Evolutionary conservation across 2,888 invertebrate species (phyloP).

Genomic region (Agrotis puta): DNA sequence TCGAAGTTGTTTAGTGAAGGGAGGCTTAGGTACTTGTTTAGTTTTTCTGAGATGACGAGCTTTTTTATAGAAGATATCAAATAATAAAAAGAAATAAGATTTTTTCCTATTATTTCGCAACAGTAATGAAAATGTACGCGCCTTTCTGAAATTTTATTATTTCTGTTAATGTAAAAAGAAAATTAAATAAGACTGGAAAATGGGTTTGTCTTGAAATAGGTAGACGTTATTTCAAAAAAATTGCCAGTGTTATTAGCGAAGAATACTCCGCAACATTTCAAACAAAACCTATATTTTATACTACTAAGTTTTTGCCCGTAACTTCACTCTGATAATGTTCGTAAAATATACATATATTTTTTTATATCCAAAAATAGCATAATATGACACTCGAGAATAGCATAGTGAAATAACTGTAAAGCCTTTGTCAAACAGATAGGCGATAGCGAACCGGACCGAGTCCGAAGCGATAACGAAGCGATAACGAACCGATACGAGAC

Average conservation of each 20-base stretch:
- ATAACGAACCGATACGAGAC: too few relatives aligned
- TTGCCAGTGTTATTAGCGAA: not conserved
- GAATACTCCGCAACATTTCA: not conserved
- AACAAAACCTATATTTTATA: not conserved
- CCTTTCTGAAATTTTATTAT: slow-evolving; percentile 26
- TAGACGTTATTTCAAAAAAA: not conserved
- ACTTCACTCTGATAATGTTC: too few relatives aligned
- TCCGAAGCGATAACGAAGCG: too few relatives aligned
- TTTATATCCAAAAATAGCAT: too few relatives aligned
- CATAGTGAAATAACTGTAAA: too few relatives aligned
- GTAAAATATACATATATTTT: too few relatives aligned
- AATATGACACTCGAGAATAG: too few relatives aligned
- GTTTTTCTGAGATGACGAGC: slow-evolving; percentile 9
- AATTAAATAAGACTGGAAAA: slow-evolving; percentile 28
- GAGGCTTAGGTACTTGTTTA: slow-evolving; percentile 30
- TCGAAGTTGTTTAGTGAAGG: slow-evolving; percentile 33
- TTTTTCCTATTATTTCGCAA: slow-evolving; percentile 30
- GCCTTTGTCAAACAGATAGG: too few relatives aligned
- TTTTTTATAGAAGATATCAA: slow-evolving; percentile 37
- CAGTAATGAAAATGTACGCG: slow-evolving; percentile 38
- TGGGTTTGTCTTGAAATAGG: slow-evolving; percentile 1
- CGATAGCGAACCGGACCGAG: too few relatives aligned
- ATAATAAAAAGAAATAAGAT: slow-evolving; percentile 44
- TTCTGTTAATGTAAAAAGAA: slow-evolving; percentile 43
- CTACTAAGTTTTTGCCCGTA: too few relatives aligned